phyloP scores from a whole-genome alignment of 2,888 invertebrate species.

The Venusia cambrica region DNA sequence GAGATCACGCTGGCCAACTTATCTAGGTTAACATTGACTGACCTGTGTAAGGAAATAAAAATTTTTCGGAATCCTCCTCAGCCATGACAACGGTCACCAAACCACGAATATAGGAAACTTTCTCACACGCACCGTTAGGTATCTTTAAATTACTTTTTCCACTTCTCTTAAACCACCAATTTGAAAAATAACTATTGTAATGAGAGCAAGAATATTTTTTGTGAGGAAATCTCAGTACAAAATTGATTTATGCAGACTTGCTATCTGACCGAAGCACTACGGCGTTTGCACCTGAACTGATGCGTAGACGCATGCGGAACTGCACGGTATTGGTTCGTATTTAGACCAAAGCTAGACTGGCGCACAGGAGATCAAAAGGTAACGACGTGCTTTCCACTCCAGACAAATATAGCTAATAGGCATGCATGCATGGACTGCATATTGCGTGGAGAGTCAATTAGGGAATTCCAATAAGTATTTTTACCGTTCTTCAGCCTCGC shows the following conservation, averaged over 20 bases:
- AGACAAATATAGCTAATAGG: conserved; percentile 20
- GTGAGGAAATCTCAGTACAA: neutral
- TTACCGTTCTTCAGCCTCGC: too few relatives aligned
- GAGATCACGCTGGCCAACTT: neutral
- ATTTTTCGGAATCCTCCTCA: conserved; percentile 9
- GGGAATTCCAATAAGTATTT: too few relatives aligned
- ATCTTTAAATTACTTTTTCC: too few relatives aligned
- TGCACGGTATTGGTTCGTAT: conserved; percentile 66
- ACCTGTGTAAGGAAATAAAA: conserved; percentile 6
- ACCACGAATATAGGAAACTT: too few relatives aligned
- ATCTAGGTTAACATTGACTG: neutral
- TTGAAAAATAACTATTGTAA: conserved; percentile 1
- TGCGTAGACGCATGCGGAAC: conserved; percentile 67
- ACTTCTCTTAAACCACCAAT: conserved; percentile 1
- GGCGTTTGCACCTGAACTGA: conserved; percentile 74
- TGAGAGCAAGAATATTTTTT: neutral
- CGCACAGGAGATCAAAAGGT: conserved; percentile 71
- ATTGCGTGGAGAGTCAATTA: too few relatives aligned
- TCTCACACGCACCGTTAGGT: too few relatives aligned
- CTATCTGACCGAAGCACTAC: conserved; percentile 41
- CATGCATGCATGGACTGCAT: too few relatives aligned
- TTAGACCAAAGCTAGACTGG: conserved; percentile 67
- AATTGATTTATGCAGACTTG: conserved; percentile 25
- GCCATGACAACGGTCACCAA: conserved; percentile 7
- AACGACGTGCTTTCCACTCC: conserved; percentile 44